Conservation (phyloP, 2,113 vertebrate genomes). For the Steatornis caripensis region DNA sequence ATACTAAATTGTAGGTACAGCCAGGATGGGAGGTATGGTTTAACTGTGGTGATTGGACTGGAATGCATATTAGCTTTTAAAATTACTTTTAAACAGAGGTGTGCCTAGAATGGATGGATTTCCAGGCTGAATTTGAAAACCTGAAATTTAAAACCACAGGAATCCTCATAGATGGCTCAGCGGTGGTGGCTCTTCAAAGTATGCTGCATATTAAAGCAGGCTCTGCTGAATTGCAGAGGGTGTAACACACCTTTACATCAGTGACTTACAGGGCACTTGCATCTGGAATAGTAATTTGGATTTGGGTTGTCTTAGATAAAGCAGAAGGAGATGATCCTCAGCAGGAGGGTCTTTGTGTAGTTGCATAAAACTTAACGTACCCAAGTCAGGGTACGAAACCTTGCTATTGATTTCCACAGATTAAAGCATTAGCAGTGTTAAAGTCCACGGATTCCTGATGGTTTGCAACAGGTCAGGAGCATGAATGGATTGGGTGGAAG, state of each 20-base stretch:
- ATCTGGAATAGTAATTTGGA: not conserved
- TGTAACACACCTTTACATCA: not conserved
- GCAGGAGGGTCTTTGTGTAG: not conserved
- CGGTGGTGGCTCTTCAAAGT: not conserved
- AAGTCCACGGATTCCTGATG: not conserved
- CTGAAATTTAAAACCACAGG: not conserved
- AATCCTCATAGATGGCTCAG: not conserved
- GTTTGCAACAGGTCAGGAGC: not conserved
- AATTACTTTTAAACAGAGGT: not conserved
- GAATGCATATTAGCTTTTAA: not conserved
- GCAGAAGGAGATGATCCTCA: not conserved
- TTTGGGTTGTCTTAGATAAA: not conserved
- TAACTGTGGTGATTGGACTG: not conserved
- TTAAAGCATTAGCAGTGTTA: not conserved
- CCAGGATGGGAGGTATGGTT: not conserved
- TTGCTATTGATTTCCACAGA: not conserved
- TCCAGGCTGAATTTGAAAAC: conserved; percentile 9
- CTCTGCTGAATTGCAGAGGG: not conserved
- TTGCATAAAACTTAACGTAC: not conserved
- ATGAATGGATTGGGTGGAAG: not conserved
- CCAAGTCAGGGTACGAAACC: not conserved
- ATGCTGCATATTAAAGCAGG: not conserved
- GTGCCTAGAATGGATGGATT: not conserved
- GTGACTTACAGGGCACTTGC: not conserved
- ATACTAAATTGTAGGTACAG: not conserved